phyloP scores from a whole-genome alignment of 2,113 vertebrate species.

The Hyperopisus bebe region DNA sequence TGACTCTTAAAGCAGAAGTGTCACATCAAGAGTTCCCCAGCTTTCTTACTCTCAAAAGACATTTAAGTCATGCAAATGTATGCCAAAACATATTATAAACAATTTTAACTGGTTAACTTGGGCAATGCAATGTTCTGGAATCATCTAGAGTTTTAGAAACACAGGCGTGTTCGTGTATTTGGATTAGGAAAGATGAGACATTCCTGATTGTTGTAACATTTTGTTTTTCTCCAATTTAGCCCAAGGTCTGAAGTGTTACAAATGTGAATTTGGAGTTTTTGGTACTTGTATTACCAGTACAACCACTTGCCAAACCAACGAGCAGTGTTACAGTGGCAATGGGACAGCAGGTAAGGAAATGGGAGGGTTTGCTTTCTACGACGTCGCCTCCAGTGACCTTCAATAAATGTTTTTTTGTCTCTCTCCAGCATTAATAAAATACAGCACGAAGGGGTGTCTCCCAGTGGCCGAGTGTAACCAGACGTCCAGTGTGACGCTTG shows the following conservation, averaged over 20 bases:
- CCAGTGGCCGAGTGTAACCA: slow-evolving; percentile 18
- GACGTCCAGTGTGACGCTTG: fast-evolving
- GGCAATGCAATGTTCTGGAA: not conserved
- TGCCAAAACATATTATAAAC: not conserved
- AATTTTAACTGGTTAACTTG: not conserved
- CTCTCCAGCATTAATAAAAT: fast-evolving
- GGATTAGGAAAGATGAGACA: not conserved
- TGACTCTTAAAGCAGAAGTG: not conserved
- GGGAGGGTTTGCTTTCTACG: not conserved
- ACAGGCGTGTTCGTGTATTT: not conserved
- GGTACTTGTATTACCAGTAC: slow-evolving; percentile 38
- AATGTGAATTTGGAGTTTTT: slow-evolving; percentile 35
- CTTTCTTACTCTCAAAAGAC: not conserved
- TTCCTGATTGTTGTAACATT: not conserved
- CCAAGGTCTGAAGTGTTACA: slow-evolving; percentile 58
- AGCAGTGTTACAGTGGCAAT: slow-evolving; percentile 49
- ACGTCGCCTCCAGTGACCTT: not conserved
- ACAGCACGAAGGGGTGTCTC: slow-evolving; percentile 56
- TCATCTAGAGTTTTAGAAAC: not conserved
- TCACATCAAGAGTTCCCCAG: not conserved
- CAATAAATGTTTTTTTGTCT: not conserved
- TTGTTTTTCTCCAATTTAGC: slow-evolving; percentile 39
- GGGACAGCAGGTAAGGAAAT: slow-evolving; percentile 53
- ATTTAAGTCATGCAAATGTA: not conserved
- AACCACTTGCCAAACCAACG: fast-evolving